These are phyloP conservation scores for Caenorhabditis inopinata DNA, from an alignment of 1,140 invertebrate genomes.

Conservation along the genomic window DNA sequence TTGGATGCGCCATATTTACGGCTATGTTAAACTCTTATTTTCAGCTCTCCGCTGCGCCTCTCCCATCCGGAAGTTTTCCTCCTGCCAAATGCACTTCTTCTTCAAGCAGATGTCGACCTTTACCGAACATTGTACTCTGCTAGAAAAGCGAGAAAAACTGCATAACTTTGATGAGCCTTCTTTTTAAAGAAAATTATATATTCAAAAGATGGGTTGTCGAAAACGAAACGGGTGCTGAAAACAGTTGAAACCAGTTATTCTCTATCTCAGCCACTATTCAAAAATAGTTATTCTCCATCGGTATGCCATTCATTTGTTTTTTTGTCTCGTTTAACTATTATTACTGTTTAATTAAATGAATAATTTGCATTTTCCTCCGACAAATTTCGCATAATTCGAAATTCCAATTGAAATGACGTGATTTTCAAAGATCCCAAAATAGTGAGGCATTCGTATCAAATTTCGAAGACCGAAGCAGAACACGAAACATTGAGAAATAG, in stretches of 20 bases:
- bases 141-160: not conserved
- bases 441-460: not conserved
- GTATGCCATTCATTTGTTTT: not conserved
- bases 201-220: not conserved
- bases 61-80: constrained; percentile 27
- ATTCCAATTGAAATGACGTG: too few relatives aligned
- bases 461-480: not conserved
- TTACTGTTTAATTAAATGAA: too few relatives aligned
- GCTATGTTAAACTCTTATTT: not conserved
- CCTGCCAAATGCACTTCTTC: constrained; percentile 23
- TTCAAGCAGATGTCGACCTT: constrained; percentile 40
- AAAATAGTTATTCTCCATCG: not conserved
- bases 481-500: too few relatives aligned
- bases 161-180: not conserved
- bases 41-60: constrained; percentile 31
- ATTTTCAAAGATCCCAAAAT: too few relatives aligned
- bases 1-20: too few relatives aligned
- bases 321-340: too few relatives aligned
- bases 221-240: not conserved
- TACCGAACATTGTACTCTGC: constrained; percentile 40
- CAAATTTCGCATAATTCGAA: too few relatives aligned
- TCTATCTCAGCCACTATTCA: not conserved
- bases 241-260: not conserved
- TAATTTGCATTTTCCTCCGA: too few relatives aligned
- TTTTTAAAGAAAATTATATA: not conserved